Base-by-base conservation (phyloP, 2,888 invertebrate species). In the Meghimatium bilineatum region DNA sequence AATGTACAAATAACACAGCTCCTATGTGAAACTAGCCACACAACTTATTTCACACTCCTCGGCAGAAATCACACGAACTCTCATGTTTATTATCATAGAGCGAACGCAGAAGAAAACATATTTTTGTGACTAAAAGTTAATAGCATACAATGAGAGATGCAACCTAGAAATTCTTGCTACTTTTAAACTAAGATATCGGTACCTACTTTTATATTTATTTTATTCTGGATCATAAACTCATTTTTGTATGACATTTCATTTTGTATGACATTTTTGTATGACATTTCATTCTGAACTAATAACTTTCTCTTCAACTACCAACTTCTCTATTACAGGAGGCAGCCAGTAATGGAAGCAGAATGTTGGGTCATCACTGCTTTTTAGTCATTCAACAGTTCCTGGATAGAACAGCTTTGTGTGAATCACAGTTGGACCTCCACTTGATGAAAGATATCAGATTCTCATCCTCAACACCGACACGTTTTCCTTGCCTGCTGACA, bases 281-380 rank as follows among this genome's bases (percentile, higher is more conserved):
- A 26, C 56, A 56, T 12, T 26, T 56, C 56, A 49, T 52, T 63
- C 26, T 66, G 1, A 3, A 52, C 26, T 56, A 56, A 3, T 17
- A 26, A 56, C 56, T 56, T 56, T 56, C 26, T 49, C 14, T 36
- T 66, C 6, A 17, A 6, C 38, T 77, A 81, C 66, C n/a, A 23
- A 75, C 34, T 20, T 74, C 12, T 79, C 80, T n/a, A 80, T 77
- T n/a, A 12, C 86, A 92, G n/a, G n/a, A n/a, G 91, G 83, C 90
- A 36, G 89, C 90, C n/a, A 87, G 88, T 74, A 87, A 87, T 80
- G 92, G 92, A 26, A 92, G 92, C 14, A 90, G 90, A 6, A 67
- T 90, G 69, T 86, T 90, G 36, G 91, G 92, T 34, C 85, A 90
- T 23, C 84, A 88, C 44, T 90, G 91, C 6, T 77, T 91, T 56